Evolutionary conservation across 2,113 vertebrate species (phyloP).

Genomic region (Collichthys lucidus): DNA sequence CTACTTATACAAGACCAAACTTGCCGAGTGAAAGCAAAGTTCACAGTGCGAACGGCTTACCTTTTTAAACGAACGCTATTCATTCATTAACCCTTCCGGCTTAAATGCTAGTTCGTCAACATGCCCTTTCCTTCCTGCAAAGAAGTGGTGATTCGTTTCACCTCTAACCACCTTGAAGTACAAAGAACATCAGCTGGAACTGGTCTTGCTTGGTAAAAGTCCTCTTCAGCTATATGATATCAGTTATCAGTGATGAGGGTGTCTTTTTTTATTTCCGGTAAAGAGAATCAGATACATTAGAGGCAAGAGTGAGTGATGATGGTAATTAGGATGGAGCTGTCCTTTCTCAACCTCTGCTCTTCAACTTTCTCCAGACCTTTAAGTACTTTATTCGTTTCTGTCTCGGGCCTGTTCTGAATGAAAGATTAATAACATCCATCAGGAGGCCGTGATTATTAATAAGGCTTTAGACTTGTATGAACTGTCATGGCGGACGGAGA

Average conservation of each 20-base stretch:
- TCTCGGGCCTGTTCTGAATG: conserved; percentile 49
- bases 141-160: conserved; percentile 55
- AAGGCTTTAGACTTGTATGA: conserved; percentile 30
- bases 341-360: conserved; percentile 74
- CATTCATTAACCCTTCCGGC: conserved; percentile 53
- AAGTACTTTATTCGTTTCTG: conserved; percentile 59
- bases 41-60: conserved; percentile 42
- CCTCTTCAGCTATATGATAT: conserved; percentile 51
- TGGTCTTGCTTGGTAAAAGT: conserved; percentile 28
- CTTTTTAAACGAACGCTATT: conserved; percentile 51
- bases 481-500: conserved; percentile 23
- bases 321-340: conserved; percentile 79
- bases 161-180: conserved; percentile 60
- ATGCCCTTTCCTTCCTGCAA: conserved; percentile 40
- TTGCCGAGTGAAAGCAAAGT: conserved; percentile 35
- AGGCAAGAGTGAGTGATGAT: conserved; percentile 75
- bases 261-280: conserved; percentile 71
- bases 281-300: conserved; percentile 69
- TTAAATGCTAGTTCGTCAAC: conserved; percentile 59
- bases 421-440: conserved; percentile 70
- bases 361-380: conserved; percentile 73
- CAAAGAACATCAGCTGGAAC: conserved; percentile 50
- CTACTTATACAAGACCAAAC: neutral
- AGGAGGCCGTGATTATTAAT: conserved; percentile 60
- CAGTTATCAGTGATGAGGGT: conserved; percentile 62